Conservation (phyloP, 2,888 invertebrate genomes). For the Ormyrus pomaceus region DNA sequence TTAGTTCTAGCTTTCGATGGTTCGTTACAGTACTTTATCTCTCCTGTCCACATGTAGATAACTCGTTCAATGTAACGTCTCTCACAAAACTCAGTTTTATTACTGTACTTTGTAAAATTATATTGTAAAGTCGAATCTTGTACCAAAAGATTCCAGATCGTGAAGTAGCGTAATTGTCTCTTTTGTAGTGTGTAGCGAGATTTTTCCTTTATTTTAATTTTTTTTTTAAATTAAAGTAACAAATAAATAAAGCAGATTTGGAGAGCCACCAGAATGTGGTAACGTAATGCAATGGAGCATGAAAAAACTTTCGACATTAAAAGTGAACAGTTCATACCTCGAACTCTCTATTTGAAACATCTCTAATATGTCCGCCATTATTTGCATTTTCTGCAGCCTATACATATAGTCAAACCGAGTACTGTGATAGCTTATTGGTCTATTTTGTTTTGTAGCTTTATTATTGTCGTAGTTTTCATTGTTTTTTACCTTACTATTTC, state of each 20-base stretch:
- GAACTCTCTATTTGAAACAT: slow-evolving; percentile 49
- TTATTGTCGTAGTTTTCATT: slow-evolving; percentile 65
- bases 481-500: slow-evolving; percentile 44
- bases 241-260: slow-evolving; percentile 67
- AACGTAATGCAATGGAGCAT: slow-evolving; percentile 74
- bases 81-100: slow-evolving; percentile 46
- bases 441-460: slow-evolving; percentile 64
- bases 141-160: slow-evolving; percentile 14
- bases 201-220: slow-evolving; percentile 30
- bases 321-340: slow-evolving; percentile 43
- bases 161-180: slow-evolving; percentile 45
- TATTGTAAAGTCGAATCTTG: not conserved
- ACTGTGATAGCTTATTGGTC: slow-evolving; percentile 65
- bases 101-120: slow-evolving; percentile 29
- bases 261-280: slow-evolving; percentile 74
- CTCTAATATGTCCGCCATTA: slow-evolving; percentile 51
- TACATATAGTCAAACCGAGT: slow-evolving; percentile 63
- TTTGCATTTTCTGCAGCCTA: slow-evolving; percentile 55
- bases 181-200: slow-evolving; percentile 56
- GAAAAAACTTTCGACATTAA: slow-evolving; percentile 62
- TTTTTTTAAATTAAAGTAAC: slow-evolving; percentile 26
- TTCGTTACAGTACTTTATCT: slow-evolving; percentile 51
- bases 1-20: slow-evolving; percentile 54
- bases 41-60: slow-evolving; percentile 53
- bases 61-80: slow-evolving; percentile 48